Base-by-base conservation (phyloP, 2,113 vertebrate genomes). In the Istiophorus platypterus region DNA sequence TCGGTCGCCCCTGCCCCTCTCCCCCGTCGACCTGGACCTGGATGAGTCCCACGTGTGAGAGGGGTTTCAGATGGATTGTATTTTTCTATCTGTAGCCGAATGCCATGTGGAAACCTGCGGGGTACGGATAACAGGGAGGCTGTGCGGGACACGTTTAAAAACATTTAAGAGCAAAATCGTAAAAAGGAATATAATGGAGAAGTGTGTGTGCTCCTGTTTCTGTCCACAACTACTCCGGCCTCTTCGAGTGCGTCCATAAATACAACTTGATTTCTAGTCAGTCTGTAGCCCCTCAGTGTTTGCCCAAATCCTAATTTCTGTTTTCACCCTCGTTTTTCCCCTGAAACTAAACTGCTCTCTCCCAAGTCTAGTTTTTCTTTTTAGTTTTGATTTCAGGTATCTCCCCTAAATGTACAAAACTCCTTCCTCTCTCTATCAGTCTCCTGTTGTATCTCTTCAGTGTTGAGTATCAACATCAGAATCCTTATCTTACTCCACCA, bases 41-140 rank as follows among this genome's bases (percentile, higher is more conserved):
- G 97, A 99, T 22, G 97, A 99, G 89, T 99, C 98, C 64, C 97
- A 97, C 0, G 97, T 98, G 82, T 99, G 94, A 96, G 15, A 42
- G 20, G 18, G n/a, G 20, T 0, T 34, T 47, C 5, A 0, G 49
- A 63, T 11, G 57, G 26, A 29, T 24, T 66, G 37, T 71, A 6
- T 56, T 75, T 75, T 69, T 80, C 67, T 59, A 18, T 20, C 45
- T 74, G 79, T 34, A 64, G 24, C 58, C 59, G 57, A 76, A 76
- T 15, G 51, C 70, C 66, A 51, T 3, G 27, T 3, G 18, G 54
- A 66, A 5, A 37, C 34, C 67, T 67, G 78, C 52, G 71, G 54
- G 26, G 20, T 47, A 0, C n/a, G 5, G 15, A 61, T 4, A 56
- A 51, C 52, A 42, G 15, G 41, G 61, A 70, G 62, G 66, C 67